Evolutionary conservation across 2,888 invertebrate genomes (phyloP), one percentile per base, ranked within the genome.

Genomic region (Malthinus seriepunctatus): DNA sequence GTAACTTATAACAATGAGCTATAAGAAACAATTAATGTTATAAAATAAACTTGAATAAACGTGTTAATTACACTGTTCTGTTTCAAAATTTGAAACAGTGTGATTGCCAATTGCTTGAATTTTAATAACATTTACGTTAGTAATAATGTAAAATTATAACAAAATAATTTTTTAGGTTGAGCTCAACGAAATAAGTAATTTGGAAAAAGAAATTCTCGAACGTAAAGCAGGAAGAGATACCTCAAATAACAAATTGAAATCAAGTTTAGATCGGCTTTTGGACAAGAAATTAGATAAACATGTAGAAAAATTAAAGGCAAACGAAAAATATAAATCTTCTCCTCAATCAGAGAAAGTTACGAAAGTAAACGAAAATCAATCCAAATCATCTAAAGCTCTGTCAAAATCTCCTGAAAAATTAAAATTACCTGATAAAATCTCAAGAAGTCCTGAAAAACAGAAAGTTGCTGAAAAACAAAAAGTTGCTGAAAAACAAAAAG

Each of bases 221-320:
- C 71, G 73, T 54, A 79, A 72, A 64, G 72, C 76, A 34, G 66
- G 80, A 64, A 59, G 78, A 72, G 71, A 79, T 66, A 49, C 14
- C 31, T 44, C 42, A 23, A 74, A 73, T 62, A 72, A 78, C 72
- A 73, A 74, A 76, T 72, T 82, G 71, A 73, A 77, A 66, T 79
- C 76, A 15, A 79, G 84, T 2, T 70, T 87, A 47, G 86, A 87
- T 65, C 83, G 83, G 65, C 72, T 86, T 42, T 79, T 87, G 42
- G 84, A 72, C 42, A 67, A 45, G 31, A 63, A 58, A 12, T 67
- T 74, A 51, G 76, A 73, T 51, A 73, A 69, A 56, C 39, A 42
- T 2, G 8, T 42, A 23, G 65, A 70, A 38, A 64, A 65, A 63
- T 64, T 55, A 51, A 60, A 61, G 51, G 66, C 62, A 47, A 65